Evolutionary conservation across 2,797 vertebrate species (phyloP).

Genomic region (Decapterus maruadsi): DNA sequence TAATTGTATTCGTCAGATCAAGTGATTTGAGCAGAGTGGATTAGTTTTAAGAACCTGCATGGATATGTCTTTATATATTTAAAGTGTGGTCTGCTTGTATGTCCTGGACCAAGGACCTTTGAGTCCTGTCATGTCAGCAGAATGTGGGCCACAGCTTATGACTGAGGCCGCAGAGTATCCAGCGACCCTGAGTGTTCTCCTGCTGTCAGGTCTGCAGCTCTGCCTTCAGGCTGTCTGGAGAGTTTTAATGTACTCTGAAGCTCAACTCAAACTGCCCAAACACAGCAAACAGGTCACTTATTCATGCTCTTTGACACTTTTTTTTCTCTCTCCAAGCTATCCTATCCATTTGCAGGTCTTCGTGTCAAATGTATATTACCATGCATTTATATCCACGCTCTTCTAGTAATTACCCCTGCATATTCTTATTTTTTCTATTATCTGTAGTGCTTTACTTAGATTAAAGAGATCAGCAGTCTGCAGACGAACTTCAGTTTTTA

Average conservation of each 20-base stretch:
- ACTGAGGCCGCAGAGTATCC: conserved; percentile 41
- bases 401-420: background rate
- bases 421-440: conserved; percentile 17
- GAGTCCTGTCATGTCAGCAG: conserved; percentile 44
- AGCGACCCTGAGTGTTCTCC: conserved; percentile 53
- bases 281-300: conserved; percentile 45
- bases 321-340: conserved; percentile 6
- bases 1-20: background rate
- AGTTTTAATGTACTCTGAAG: conserved; percentile 61
- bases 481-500: background rate
- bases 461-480: background rate
- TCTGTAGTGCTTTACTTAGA: background rate
- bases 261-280: conserved; percentile 31
- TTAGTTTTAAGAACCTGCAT: background rate
- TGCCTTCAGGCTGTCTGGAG: conserved; percentile 56
- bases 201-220: conserved; percentile 58
- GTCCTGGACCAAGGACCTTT: conserved; percentile 37
- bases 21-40: background rate
- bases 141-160: conserved; percentile 51
- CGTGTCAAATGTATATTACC: conserved; percentile 24
- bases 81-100: conserved; percentile 2
- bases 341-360: background rate
- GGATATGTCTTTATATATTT: background rate
- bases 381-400: conserved; percentile 1
- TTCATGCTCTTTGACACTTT: conserved; percentile 41